Evolutionary conservation across 2,888 invertebrate genomes (phyloP), one percentile per base, ranked within the genome.

Genomic region (Torymus tubicola): DNA sequence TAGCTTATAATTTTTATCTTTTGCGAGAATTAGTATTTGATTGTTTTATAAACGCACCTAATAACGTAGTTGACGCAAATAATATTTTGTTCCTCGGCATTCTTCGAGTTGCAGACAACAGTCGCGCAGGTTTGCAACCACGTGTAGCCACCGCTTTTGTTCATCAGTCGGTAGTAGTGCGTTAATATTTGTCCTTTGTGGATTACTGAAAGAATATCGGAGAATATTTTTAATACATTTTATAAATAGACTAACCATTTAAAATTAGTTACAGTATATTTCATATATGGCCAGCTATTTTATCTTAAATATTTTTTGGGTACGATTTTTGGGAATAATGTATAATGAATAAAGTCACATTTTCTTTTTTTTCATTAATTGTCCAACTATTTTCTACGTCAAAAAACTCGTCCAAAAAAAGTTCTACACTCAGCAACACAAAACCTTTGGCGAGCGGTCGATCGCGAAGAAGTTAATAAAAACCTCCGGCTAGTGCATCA

Each of bases 51-150:
- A 42, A 65, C 80, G 92, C 92, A 98, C 98, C 97, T 98, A 88
- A 99, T 96, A 83, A 99, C 97, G 91, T 98, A 98, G 92, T 98
- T 98, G 87, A 99, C 98, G 90, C 98, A 98, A 85, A 99, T 98
- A 86, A 99, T 97, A 89, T 97, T 98, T 91, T 98, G 98, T 90
- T 99, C 98, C 83, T 99, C 98, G 8, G 97, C 96, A 88, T 98
- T 98, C 92, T 98, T 99, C 73, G 96, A 95, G 89, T 96, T 98
- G 92, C 97, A 98, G 78, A 99, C 96, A 63, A 98, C 97, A 0
- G 98, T 99, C 81, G 98, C 98, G 91, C 98, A 99, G 0, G 97
- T 98, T 92, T 98, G 98, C 87, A 99, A 92, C 98, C 98, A 99
- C 74, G 98, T 97, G 92, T 96, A 99, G 55, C 99, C 99, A 8